These are phyloP conservation scores for Ophion ellenae DNA, from an alignment of 2,888 invertebrate genomes.

Conservation along the genomic window DNA sequence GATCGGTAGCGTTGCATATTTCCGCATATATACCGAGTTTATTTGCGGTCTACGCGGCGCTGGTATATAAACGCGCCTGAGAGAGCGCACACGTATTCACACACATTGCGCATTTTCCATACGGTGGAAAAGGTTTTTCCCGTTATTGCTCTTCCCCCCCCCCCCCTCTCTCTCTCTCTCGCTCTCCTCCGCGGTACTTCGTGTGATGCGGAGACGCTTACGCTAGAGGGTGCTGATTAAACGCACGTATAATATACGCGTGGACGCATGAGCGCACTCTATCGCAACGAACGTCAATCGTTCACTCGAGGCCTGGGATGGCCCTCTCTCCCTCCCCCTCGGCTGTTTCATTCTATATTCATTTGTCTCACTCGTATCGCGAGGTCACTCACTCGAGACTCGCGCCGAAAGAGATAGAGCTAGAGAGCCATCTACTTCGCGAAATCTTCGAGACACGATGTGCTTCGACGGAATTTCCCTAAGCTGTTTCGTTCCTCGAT, in stretches of 20 bases:
- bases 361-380: constrained; percentile 57
- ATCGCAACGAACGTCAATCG: constrained; percentile 56
- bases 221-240: constrained; percentile 30
- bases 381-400: constrained; percentile 72
- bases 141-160: constrained; percentile 20
- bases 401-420: constrained; percentile 36
- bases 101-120: constrained; percentile 5
- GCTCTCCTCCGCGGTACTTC: not conserved
- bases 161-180: not conserved
- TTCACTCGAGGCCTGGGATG: constrained; percentile 13
- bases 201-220: constrained; percentile 24
- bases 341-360: constrained; percentile 18
- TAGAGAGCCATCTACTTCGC: constrained; percentile 44
- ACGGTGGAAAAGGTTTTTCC: constrained; percentile 26
- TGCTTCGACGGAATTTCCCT: constrained; percentile 36
- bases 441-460: constrained; percentile 50
- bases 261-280: constrained; percentile 38
- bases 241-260: constrained; percentile 16
- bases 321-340: constrained; percentile 13
- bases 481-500: constrained; percentile 52
- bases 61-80: constrained; percentile 66
- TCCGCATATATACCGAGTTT: constrained; percentile 81
- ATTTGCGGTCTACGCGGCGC: constrained; percentile 76
- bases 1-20: constrained; percentile 80
- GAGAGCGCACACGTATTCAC: constrained; percentile 12